Conservation (phyloP, 64 coral and sea anemone species). For the Porites lutea region DNA sequence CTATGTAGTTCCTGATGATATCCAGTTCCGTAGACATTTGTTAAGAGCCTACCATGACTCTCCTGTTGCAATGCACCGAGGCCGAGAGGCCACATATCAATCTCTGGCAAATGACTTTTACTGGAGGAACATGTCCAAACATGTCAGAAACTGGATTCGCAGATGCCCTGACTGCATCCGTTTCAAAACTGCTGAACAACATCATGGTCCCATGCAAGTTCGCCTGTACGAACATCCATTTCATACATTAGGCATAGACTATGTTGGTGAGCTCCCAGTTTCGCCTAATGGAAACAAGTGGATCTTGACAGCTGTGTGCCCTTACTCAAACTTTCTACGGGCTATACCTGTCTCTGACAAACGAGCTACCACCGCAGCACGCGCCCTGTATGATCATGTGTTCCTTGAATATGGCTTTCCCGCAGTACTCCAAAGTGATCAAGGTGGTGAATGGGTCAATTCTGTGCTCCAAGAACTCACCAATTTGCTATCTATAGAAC, state of each 20-base stretch:
- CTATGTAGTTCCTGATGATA: no score
- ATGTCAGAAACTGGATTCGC: constrained; percentile 25
- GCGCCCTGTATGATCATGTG: no score
- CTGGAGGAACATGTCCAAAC: constrained; percentile 13
- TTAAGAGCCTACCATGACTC: constrained; percentile 38
- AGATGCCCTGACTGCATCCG: constrained; percentile 16
- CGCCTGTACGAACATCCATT: not conserved
- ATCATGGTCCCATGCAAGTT: constrained; percentile 30
- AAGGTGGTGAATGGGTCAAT: constrained; percentile 2
- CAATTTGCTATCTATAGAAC: not conserved
- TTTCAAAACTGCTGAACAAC: not conserved
- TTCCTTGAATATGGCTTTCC: no score
- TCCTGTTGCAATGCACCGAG: constrained; percentile 36
- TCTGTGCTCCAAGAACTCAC: not conserved
- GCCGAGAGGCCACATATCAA: not conserved
- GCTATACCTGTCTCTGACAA: not conserved
- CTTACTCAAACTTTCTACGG: constrained; percentile 39
- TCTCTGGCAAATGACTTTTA: constrained; percentile 9
- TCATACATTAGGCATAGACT: no score
- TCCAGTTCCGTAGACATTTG: not conserved
- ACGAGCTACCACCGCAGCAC: no score
- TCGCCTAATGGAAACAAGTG: not conserved
- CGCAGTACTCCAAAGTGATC: no score
- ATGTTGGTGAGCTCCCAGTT: no score
- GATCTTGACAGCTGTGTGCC: constrained; percentile 45